Evolutionary conservation across 2,888 invertebrate genomes (phyloP).

Genomic region (Myathropa florea): DNA sequence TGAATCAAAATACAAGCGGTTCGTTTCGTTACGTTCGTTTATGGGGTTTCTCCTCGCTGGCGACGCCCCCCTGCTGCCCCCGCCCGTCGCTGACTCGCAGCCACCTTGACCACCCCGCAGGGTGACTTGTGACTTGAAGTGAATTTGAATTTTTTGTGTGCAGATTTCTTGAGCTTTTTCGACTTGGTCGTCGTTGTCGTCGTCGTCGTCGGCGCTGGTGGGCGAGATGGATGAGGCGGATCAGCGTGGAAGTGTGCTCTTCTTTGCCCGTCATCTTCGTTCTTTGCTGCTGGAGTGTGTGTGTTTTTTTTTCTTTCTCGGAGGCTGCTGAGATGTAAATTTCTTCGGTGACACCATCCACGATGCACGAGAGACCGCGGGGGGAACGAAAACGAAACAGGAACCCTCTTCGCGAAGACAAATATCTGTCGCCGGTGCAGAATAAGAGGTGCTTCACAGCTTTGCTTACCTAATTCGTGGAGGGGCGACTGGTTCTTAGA

Average conservation of each 20-base stretch:
- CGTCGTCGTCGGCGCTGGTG: not conserved
- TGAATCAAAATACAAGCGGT: slow-evolving; percentile 57
- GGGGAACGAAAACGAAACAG: not conserved
- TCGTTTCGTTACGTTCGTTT: slow-evolving; percentile 59
- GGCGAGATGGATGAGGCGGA: not conserved
- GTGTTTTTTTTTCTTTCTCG: not conserved
- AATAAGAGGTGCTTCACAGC: slow-evolving; percentile 40
- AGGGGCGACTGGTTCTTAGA: not conserved
- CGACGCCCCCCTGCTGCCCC: not conserved
- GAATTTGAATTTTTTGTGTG: slow-evolving; percentile 66
- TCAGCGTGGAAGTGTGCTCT: not conserved
- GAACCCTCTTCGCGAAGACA: not conserved
- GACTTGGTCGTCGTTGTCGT: not conserved
- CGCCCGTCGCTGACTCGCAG: not conserved
- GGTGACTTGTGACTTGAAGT: slow-evolving; percentile 39
- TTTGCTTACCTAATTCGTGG: slow-evolving; percentile 40
- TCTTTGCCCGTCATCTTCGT: not conserved
- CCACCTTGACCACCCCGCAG: slow-evolving; percentile 6
- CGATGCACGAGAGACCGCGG: not conserved
- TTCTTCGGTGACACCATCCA: not conserved
- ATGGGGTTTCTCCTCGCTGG: not conserved
- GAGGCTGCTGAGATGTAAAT: not conserved
- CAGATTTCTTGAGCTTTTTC: slow-evolving; percentile 59
- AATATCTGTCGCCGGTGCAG: slow-evolving; percentile 47
- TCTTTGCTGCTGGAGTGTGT: not conserved